Evolutionary conservation across 2,797 vertebrate genomes (phyloP), one percentile per base, ranked within the genome.

Genomic region (Acanthurus lineatus): DNA sequence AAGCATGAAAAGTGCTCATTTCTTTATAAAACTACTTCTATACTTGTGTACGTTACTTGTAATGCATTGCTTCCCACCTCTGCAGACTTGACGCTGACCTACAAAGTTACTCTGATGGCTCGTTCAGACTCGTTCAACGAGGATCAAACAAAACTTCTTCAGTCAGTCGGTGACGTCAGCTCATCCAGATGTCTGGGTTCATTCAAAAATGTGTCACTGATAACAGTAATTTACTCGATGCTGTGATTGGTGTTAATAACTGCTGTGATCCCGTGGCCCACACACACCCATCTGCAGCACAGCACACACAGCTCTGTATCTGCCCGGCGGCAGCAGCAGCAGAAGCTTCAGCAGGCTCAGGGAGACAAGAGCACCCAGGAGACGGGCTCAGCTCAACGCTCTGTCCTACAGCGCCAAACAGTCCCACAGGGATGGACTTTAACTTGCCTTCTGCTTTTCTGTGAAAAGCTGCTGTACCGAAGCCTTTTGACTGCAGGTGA

Each of bases 331-430:
- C 73, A 69, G 70, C 28, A 32, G 28, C 28, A 4, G 3, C 28
- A 32, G 28, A 2, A 32, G 28, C 28, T 32, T 32, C 28, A 32
- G 28, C 73, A 69, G 70, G 76, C 82, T 83, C 79, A 25, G 47
- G 62, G 82, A 90, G 85, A 88, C 88, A 83, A 40, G 73, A 69
- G 64, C 3, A 56, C 88, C 80, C 89, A 56, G 70, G 87, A 73
- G 86, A 88, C 38, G 0, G 38, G 71, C 62, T 76, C 25, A 7
- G 61, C 63, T 87, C 74, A 44, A 69, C 40, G 6, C 81, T 45
- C 58, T 80, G 85, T 91, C 76, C 88, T 59, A 59, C 83, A 81
- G 78, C 22, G 40, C 79, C 73, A 77, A 81, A 87, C 73, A 80
- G 73, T 65, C 83, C 86, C 87, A 58, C 44, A 35, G 90, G 83